Conservation (phyloP, 2,888 invertebrate species). For the Plusia festucae region DNA sequence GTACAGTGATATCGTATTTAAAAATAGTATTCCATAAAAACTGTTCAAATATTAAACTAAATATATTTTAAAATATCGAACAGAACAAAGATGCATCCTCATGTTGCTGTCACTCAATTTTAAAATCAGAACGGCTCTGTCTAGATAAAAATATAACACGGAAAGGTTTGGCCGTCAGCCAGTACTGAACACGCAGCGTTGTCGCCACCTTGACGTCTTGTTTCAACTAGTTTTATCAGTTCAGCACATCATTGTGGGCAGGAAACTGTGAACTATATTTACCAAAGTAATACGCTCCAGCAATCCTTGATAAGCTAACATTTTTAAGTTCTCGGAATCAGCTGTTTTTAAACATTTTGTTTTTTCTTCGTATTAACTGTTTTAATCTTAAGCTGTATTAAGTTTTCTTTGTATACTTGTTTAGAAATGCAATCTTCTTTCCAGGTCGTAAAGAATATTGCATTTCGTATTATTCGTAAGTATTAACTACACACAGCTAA, state of each 20-base stretch:
- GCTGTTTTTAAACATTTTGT: slow-evolving; percentile 11
- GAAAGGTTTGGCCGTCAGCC: slow-evolving; percentile 53
- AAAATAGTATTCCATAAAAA: too few species aligned
- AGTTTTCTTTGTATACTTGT: neutral
- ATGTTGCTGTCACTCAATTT: slow-evolving; percentile 12
- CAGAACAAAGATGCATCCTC: neutral
- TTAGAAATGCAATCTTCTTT: neutral
- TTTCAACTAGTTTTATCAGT: slow-evolving; percentile 63
- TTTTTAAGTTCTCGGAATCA: slow-evolving; percentile 16
- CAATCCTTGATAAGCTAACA: slow-evolving; percentile 35
- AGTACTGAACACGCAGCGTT: slow-evolving; percentile 33
- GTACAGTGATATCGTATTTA: too few species aligned
- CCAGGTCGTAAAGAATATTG: neutral
- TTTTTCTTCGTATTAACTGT: neutral
- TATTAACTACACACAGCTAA: neutral
- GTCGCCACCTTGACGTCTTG: slow-evolving; percentile 52
- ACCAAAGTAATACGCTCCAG: slow-evolving; percentile 38
- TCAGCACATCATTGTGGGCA: slow-evolving; percentile 56
- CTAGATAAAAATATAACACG: slow-evolving; percentile 54
- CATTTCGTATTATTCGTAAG: slow-evolving; percentile 5
- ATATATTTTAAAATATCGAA: too few species aligned
- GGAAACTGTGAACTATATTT: slow-evolving; percentile 46
- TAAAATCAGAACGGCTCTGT: slow-evolving; percentile 13
- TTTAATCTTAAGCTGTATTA: slow-evolving; percentile 6
- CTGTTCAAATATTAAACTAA: neutral